Percentiles rank a stretch among this genome's conserved stretches.
Evolutionary conservation across 2,888 invertebrate species (phyloP).

Genomic region (Laothoe populi): DNA sequence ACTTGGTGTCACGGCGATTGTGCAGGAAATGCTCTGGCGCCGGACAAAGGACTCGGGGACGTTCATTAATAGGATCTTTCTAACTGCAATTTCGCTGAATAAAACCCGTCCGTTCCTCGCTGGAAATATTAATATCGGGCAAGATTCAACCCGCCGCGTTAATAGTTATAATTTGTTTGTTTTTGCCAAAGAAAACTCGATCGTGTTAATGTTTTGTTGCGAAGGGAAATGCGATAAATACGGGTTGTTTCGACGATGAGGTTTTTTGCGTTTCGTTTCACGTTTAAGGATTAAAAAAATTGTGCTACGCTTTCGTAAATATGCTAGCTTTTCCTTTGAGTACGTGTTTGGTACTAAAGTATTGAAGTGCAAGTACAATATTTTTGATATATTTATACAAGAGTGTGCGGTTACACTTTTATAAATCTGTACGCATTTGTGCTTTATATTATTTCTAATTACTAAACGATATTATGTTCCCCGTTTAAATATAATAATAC

Average conservation of each 20-base stretch:
- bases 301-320: background rate
- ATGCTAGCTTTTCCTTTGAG: background rate
- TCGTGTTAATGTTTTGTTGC: conserved; percentile 35
- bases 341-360: background rate
- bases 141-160: conserved; percentile 67
- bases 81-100: conserved; percentile 82
- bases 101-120: conserved; percentile 66
- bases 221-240: conserved; percentile 16
- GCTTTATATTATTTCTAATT: background rate
- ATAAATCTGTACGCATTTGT: no score
- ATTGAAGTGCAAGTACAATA: background rate
- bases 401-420: no score
- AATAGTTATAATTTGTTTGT: conserved; percentile 76
- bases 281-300: background rate
- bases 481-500: background rate
- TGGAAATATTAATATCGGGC: conserved; percentile 80
- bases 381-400: background rate
- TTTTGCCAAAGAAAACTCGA: conserved; percentile 44
- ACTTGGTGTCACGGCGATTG: conserved; percentile 82
- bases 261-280: conserved; percentile 7
- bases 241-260: conserved; percentile 15
- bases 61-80: conserved; percentile 84
- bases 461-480: no score
- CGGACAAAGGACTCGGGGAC: conserved; percentile 77
- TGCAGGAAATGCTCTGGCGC: conserved; percentile 76